Percentiles rank a stretch among this genome's conserved stretches.
These are phyloP conservation scores for Zaprionus taronus DNA, from an alignment of 1,140 invertebrate genomes.

Conservation along the genomic window DNA sequence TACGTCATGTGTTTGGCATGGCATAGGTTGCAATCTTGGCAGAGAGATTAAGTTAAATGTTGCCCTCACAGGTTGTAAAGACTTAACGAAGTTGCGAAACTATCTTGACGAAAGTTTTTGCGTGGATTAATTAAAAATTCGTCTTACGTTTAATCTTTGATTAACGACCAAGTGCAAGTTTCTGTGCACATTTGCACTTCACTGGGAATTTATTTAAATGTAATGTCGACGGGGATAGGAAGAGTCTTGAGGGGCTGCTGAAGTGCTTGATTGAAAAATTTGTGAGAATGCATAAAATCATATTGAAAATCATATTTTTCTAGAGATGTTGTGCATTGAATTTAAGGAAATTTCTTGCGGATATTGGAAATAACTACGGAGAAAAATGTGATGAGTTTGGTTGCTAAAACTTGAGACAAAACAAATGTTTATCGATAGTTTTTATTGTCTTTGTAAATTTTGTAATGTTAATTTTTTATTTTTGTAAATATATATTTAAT, in stretches of 20 bases:
- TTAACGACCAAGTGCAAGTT: neutral
- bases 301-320: no score
- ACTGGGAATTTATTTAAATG: neutral
- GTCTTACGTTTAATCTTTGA: constrained; percentile 17
- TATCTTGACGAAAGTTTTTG: constrained; percentile 25
- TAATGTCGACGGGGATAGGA: neutral
- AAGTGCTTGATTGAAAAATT: neutral
- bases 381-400: neutral
- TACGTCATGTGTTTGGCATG: constrained; percentile 21
- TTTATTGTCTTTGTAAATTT: no score
- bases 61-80: constrained; percentile 32
- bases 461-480: no score
- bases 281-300: no score
- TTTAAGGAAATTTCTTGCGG: neutral
- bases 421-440: no score
- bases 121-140: constrained; percentile 29
- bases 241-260: neutral
- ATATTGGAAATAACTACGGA: neutral
- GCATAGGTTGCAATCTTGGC: constrained; percentile 24
- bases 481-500: no score
- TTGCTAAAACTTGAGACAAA: neutral
- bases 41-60: constrained; percentile 31
- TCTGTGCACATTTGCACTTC: neutral
- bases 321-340: neutral
- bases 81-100: constrained; percentile 33